Conservation (phyloP, 2,888 invertebrate species). For the Hecatera dysodea region DNA sequence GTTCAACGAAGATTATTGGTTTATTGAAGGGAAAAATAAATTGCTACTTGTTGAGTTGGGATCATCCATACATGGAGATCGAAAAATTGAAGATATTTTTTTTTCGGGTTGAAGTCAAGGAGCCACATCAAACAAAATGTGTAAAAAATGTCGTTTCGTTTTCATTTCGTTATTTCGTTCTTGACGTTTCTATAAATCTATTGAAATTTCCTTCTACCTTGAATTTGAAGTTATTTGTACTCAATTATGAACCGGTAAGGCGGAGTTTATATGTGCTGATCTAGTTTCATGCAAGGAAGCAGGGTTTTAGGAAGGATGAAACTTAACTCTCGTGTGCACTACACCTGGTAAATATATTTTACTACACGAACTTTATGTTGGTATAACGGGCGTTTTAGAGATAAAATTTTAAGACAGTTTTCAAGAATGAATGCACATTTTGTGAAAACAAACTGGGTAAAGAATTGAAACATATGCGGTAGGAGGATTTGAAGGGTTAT, state of each 20-base stretch:
- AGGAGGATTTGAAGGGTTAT: conserved; percentile 26
- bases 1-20: too few species aligned
- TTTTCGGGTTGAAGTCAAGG: too few species aligned
- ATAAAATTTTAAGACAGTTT: conserved; percentile 6
- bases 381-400: background rate
- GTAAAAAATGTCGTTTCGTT: too few species aligned
- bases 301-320: background rate
- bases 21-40: too few species aligned
- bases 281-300: conserved; percentile 5
- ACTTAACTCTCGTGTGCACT: conserved; percentile 9
- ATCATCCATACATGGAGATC: too few species aligned
- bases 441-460: background rate
- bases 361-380: background rate
- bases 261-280: conserved; percentile 21
- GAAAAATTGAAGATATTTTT: too few species aligned
- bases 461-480: conserved; percentile 27
- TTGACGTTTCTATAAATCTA: background rate
- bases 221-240: background rate
- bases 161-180: background rate
- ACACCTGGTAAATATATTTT: conserved; percentile 2
- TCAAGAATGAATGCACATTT: conserved; percentile 1
- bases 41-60: too few species aligned
- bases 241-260: background rate
- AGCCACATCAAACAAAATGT: too few species aligned
- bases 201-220: background rate